A percentile compares a stretch with the other conserved stretches of the same genome.
Evolutionary conservation across 2,888 invertebrate genomes (phyloP).

Genomic region (Malthinus seriepunctatus): DNA sequence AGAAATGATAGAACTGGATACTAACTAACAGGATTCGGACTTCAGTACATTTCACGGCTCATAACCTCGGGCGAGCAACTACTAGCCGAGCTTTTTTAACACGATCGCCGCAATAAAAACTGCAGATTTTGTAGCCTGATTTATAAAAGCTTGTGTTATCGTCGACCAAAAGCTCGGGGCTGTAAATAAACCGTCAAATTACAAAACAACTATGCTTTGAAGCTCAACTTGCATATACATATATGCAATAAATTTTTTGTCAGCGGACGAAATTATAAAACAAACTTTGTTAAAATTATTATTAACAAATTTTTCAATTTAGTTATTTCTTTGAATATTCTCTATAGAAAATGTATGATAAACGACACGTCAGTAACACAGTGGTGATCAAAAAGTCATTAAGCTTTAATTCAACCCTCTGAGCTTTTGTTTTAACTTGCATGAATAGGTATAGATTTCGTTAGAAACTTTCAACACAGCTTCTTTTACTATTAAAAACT

Average conservation of each 20-base stretch:
- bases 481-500: slow-evolving; percentile 8
- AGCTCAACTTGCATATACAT: slow-evolving; percentile 11
- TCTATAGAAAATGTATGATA: slow-evolving; percentile 39
- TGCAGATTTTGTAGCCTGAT: slow-evolving; percentile 31
- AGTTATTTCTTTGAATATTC: slow-evolving; percentile 29
- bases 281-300: no score
- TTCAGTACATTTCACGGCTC: slow-evolving; percentile 35
- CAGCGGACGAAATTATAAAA: no score
- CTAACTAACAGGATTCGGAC: slow-evolving; percentile 22
- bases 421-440: slow-evolving; percentile 39
- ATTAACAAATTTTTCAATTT: slow-evolving; percentile 5
- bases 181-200: slow-evolving; percentile 30
- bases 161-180: slow-evolving; percentile 20
- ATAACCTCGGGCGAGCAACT: slow-evolving; percentile 33
- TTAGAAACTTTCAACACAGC: slow-evolving; percentile 10
- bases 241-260: not conserved
- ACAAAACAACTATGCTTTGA: slow-evolving; percentile 21
- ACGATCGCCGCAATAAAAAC: slow-evolving; percentile 31
- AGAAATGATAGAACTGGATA: slow-evolving; percentile 10
- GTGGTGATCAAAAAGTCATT: slow-evolving; percentile 49
- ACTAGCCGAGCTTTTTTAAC: slow-evolving; percentile 25
- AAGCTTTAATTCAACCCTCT: slow-evolving; percentile 38
- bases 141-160: slow-evolving; percentile 30
- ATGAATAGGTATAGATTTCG: slow-evolving; percentile 24
- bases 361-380: slow-evolving; percentile 44